Conservation (phyloP, 2,797 vertebrate genomes). For the Coreius guichenoti region DNA sequence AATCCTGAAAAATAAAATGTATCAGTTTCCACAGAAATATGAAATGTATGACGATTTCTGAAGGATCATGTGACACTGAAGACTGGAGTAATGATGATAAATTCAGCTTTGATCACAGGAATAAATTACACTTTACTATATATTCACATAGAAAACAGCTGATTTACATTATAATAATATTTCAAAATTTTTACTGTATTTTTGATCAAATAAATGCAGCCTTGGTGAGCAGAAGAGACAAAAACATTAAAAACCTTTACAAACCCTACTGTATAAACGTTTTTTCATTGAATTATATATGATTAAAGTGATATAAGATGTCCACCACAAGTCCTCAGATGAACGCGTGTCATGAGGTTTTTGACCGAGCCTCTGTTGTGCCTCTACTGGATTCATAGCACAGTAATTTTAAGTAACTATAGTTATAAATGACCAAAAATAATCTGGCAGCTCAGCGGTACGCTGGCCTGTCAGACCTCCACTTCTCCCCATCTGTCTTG, state of each 20-base stretch:
- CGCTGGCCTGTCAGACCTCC: constrained; percentile 76
- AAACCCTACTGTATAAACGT: too few relatives aligned
- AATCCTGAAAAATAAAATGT: background rate
- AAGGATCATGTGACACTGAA: constrained; percentile 4
- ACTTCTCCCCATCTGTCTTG: constrained; percentile 78
- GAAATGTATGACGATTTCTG: too few relatives aligned
- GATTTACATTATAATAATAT: background rate
- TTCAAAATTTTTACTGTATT: background rate
- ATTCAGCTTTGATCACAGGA: background rate
- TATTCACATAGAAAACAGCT: background rate
- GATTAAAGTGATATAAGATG: background rate
- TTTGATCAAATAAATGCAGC: background rate
- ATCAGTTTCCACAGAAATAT: too few relatives aligned
- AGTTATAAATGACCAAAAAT: constrained; percentile 82
- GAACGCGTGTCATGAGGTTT: background rate
- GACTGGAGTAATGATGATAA: background rate
- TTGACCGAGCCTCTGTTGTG: constrained; percentile 36
- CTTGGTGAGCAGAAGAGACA: background rate
- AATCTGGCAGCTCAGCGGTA: constrained; percentile 76
- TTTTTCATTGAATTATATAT: background rate
- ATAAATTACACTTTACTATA: background rate
- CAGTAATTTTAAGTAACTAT: constrained; percentile 76
- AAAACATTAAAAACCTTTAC: too few relatives aligned
- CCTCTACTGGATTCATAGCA: constrained; percentile 52
- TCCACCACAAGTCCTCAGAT: background rate